A percentile compares a stretch with the other conserved stretches of the same genome.
phyloP scores from a whole-genome alignment of 2,888 invertebrate species.

The Idaea biselata region DNA sequence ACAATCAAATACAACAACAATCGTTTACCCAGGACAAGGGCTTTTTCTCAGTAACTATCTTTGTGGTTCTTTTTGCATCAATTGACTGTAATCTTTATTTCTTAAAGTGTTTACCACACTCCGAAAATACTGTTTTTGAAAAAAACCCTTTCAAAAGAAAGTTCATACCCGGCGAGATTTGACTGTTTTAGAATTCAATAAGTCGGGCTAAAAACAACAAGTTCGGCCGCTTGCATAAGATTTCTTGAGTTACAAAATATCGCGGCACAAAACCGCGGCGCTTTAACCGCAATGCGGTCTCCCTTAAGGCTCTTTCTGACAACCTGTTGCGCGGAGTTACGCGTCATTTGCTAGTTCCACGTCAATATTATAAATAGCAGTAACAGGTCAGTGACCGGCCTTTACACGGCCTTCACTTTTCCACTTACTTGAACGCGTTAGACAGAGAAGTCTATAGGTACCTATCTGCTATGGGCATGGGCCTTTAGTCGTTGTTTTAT shows the following conservation, averaged over 20 bases:
- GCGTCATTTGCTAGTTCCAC: slow-evolving; percentile 32
- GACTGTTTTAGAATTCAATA: too few species aligned
- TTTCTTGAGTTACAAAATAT: neutral
- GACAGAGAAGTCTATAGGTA: neutral
- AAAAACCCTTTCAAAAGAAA: too few species aligned
- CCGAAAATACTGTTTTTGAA: too few species aligned
- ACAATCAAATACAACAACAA: too few species aligned
- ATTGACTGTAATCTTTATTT: too few species aligned
- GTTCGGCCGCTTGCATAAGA: neutral
- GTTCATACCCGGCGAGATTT: too few species aligned
- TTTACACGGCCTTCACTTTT: slow-evolving; percentile 70
- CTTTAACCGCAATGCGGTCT: neutral
- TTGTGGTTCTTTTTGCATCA: too few species aligned
- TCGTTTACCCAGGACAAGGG: too few species aligned
- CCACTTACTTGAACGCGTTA: slow-evolving; percentile 20
- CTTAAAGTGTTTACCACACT: too few species aligned
- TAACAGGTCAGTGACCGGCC: slow-evolving; percentile 72
- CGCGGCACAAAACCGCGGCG: neutral
- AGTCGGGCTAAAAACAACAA: neutral
- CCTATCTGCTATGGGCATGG: neutral
- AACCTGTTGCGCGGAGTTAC: slow-evolving; percentile 29
- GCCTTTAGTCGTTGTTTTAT: neutral
- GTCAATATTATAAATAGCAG: slow-evolving; percentile 63
- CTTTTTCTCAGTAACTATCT: too few species aligned
- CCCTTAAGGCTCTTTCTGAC: slow-evolving; percentile 16